Base-by-base conservation (phyloP, 1,140 invertebrate species). In the Copidosoma floridanum region DNA sequence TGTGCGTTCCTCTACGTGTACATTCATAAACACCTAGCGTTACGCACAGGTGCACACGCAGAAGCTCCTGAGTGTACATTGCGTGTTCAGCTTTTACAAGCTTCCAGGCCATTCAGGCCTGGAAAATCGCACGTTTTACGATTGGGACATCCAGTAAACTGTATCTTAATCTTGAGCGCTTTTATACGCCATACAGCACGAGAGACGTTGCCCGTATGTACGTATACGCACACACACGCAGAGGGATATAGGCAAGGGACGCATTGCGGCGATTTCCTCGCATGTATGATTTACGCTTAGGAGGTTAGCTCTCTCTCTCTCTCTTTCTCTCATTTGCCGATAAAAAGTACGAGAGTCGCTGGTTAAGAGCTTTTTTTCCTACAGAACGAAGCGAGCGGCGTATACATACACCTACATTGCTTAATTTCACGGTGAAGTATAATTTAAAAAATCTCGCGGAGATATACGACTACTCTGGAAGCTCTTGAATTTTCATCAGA, bases 41-140 rank as follows among this genome's bases (percentile, higher is more conserved):
- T n/a, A n/a, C 1, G 4, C 47, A 29, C 18, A 21, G 11, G 35
- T 38, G 16, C 3, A 1, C 7, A 32, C 35, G 41, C 23, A 44
- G 0, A 3, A 3, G 8, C 16, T 1, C 7, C 16, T 1, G 8
- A 29, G 24, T 27, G 40, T n/a, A 18, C 50, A 21, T 4, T n/a
- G 3, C 5, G 11, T 41, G 23, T 24, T 11, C 12, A 8, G 12
- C 24, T 46, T 59, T 59, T 59, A 59, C 57, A 50, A 54, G 41
- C 21, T n/a, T n/a, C n/a, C 18, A 0, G 21, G n/a, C 48, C 48
- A 16, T 21, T 46, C 32, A 32, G 14, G 26, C 35, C 27, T 48
- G 57, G 38, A 56, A 57, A 60, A 52, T 27, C 43, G n/a, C n/a
- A 27, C 38, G 40, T 59, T 64, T 64, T 64, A 64, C 60, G 40